Percentiles rank a stretch among this genome's conserved stretches.
These are phyloP conservation scores for Leptobrachium leishanense DNA, from an alignment of 2,113 vertebrate species.

Conservation along the genomic window DNA sequence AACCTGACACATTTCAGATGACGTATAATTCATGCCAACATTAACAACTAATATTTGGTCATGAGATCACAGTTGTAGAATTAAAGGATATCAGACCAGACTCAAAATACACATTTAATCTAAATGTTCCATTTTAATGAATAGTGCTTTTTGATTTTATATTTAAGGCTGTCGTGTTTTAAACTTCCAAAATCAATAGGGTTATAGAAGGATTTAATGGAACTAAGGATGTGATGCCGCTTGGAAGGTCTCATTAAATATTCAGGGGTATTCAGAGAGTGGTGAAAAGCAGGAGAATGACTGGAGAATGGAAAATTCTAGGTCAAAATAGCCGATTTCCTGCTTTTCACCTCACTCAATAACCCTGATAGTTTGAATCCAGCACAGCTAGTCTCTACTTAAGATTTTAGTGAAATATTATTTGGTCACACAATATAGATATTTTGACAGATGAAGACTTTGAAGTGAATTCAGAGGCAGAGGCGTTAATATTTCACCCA, in stretches of 20 bases:
- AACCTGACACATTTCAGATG: constrained; percentile 10
- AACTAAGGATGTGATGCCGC: constrained; percentile 6
- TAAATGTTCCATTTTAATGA: constrained; percentile 35
- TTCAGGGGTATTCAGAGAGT: too few species aligned
- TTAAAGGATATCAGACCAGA: constrained; percentile 23
- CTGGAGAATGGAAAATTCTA: too few species aligned
- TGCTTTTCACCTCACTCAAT: too few species aligned
- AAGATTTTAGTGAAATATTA: too few species aligned
- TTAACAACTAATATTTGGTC: constrained; percentile 43
- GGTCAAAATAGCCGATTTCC: too few species aligned
- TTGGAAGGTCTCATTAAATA: neutral
- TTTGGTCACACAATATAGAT: too few species aligned
- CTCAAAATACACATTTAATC: constrained; percentile 32
- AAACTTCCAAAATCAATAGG: constrained; percentile 20
- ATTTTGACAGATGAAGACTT: too few species aligned
- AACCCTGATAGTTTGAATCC: too few species aligned
- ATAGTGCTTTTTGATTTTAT: constrained; percentile 23
- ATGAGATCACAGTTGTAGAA: constrained; percentile 48
- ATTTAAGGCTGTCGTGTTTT: constrained; percentile 23
- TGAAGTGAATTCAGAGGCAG: too few species aligned
- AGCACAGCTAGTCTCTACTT: too few species aligned
- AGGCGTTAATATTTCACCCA: too few species aligned
- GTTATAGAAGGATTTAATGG: neutral
- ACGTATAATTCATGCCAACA: constrained; percentile 22
- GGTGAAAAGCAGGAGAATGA: too few species aligned